phyloP scores from a whole-genome alignment of 2,113 vertebrate species.

The Crotalus viridis region DNA sequence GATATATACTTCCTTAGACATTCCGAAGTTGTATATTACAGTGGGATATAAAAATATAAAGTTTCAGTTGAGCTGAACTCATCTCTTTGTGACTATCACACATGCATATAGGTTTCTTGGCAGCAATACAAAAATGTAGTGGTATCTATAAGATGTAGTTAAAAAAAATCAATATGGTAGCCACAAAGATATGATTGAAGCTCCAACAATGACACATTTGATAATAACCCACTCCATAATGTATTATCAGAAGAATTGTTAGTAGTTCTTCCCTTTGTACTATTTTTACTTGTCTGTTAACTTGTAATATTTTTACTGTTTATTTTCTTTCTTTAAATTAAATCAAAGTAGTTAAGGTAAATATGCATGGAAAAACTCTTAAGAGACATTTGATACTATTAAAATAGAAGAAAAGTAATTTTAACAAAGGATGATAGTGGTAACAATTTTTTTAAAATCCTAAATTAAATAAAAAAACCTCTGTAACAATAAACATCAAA shows the following conservation, averaged over 20 bases:
- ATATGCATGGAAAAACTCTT: background rate
- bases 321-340: background rate
- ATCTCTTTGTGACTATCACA: background rate
- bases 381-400: background rate
- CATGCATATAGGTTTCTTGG: background rate
- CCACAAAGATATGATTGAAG: background rate
- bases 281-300: background rate
- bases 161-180: background rate
- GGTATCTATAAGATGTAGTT: background rate
- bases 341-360: background rate
- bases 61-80: background rate
- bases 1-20: background rate
- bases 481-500: background rate
- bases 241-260: background rate
- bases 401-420: background rate
- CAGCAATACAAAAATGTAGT: background rate
- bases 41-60: background rate
- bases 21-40: background rate
- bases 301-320: background rate
- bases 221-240: background rate
- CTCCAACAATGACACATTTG: background rate
- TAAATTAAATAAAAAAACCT: background rate
- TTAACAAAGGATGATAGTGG: background rate
- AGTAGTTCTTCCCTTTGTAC: background rate
- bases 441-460: background rate